Conservation (phyloP, 2,888 invertebrate species). For the Erebia epiphron region DNA sequence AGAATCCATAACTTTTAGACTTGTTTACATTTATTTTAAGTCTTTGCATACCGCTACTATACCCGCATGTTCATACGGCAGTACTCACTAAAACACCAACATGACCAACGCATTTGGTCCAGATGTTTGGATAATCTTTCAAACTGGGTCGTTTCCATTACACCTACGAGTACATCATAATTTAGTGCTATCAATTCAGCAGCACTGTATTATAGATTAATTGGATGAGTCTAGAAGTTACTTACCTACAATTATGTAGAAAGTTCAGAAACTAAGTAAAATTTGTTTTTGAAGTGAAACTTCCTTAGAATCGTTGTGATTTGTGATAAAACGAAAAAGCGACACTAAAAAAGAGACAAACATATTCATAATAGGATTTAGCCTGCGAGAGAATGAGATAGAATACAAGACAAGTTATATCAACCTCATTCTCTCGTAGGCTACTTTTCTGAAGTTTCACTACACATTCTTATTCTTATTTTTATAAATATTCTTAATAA, state of each 20-base stretch:
- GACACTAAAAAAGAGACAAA: too few species aligned
- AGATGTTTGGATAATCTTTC: slow-evolving; percentile 5
- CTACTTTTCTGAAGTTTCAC: too few species aligned
- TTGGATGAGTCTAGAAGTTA: neutral
- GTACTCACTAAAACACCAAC: neutral
- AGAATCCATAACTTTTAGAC: too few species aligned
- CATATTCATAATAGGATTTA: too few species aligned
- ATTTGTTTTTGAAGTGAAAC: neutral
- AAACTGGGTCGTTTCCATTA: slow-evolving; percentile 4
- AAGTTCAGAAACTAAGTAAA: neutral
- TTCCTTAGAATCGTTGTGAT: too few species aligned
- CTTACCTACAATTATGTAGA: neutral
- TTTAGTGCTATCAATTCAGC: neutral
- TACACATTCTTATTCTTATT: too few species aligned
- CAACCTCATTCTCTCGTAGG: too few species aligned
- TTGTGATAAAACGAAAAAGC: too few species aligned
- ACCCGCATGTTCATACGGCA: neutral
- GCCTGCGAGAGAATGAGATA: too few species aligned
- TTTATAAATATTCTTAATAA: too few species aligned
- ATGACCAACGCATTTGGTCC: neutral
- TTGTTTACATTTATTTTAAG: too few species aligned
- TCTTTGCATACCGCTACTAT: neutral
- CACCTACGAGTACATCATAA: neutral
- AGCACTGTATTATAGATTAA: neutral
- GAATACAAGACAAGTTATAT: too few species aligned